These are phyloP conservation scores for Drosophila subsilvestris DNA, from an alignment of 2,888 invertebrate species.

Conservation along the genomic window DNA sequence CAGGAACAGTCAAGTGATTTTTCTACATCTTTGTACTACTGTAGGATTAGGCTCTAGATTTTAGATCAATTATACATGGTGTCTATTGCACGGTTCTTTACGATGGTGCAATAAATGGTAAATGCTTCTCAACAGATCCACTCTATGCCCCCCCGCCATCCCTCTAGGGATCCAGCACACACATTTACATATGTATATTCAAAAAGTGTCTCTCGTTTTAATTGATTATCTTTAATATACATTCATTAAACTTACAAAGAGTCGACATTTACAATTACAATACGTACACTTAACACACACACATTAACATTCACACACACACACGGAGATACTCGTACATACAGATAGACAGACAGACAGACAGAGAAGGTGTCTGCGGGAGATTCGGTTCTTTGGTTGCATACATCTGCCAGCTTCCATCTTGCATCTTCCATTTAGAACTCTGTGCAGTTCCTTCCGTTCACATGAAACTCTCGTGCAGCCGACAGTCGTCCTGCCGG, in stretches of 20 bases:
- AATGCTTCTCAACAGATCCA: constrained; percentile 12
- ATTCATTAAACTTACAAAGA: constrained; percentile 55
- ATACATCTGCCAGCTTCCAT: not conserved
- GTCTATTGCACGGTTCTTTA: constrained; percentile 42
- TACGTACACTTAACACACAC: constrained; percentile 39
- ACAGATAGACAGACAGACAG: constrained; percentile 11
- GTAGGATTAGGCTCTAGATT: constrained; percentile 4
- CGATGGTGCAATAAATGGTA: constrained; percentile 48
- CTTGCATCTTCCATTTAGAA: constrained; percentile 40
- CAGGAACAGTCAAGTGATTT: constrained; percentile 64
- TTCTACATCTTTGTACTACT: constrained; percentile 47
- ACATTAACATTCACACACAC: constrained; percentile 30
- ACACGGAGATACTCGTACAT: not conserved
- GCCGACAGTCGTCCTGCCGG: constrained; percentile 23
- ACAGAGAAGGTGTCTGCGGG: constrained; percentile 14
- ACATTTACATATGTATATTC: not conserved
- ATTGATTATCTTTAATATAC: constrained; percentile 46
- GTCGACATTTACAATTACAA: constrained; percentile 52
- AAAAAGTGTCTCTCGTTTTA: constrained; percentile 23
- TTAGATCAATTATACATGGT: constrained; percentile 44
- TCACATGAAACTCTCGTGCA: constrained; percentile 42
- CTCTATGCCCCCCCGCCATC: not conserved
- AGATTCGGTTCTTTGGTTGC: constrained; percentile 63
- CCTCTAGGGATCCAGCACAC: too few relatives aligned
- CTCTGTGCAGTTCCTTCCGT: constrained; percentile 52